A percentile compares a stretch with the other conserved stretches of the same genome.
These are phyloP conservation scores for Lateolabrax maculatus DNA, from an alignment of 2,797 vertebrate species.

Conservation along the genomic window DNA sequence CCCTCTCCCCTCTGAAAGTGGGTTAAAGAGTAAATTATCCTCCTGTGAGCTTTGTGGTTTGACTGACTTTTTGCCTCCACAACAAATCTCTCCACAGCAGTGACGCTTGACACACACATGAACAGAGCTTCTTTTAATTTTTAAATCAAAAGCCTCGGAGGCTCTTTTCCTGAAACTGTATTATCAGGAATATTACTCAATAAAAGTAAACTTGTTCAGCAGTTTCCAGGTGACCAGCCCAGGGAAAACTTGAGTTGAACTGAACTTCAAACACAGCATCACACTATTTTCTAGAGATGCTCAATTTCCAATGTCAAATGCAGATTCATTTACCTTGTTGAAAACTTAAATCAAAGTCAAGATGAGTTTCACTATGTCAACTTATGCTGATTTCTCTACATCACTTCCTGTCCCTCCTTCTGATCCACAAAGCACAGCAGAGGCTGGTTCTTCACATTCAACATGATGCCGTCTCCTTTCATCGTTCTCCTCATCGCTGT, in stretches of 20 bases:
- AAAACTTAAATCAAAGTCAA: not conserved
- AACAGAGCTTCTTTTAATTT: not conserved
- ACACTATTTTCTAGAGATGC: not conserved
- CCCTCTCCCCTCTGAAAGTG: not conserved
- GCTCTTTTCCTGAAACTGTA: not conserved
- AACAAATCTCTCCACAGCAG: too few relatives aligned
- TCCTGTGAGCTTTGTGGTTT: not conserved
- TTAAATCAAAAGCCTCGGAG: not conserved
- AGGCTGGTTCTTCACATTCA: slow-evolving; percentile 12
- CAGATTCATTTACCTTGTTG: not conserved
- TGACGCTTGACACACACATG: not conserved
- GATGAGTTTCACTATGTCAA: too few relatives aligned
- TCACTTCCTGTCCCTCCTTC: slow-evolving; percentile 35
- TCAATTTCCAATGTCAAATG: not conserved
- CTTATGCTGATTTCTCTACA: slow-evolving; percentile 16
- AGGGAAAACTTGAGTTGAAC: not conserved
- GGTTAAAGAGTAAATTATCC: not conserved
- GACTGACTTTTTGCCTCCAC: not conserved
- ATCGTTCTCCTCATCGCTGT: slow-evolving; percentile 9
- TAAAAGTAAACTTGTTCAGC: not conserved
- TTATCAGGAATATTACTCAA: not conserved
- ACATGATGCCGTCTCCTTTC: slow-evolving; percentile 38
- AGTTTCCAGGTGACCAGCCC: too few relatives aligned
- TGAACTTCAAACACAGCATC: too few relatives aligned
- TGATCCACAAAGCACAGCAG: not conserved